Evolutionary conservation across 1,140 invertebrate genomes (phyloP), one percentile per base, ranked within the genome.

Genomic region (Leptoteleia sp.): DNA sequence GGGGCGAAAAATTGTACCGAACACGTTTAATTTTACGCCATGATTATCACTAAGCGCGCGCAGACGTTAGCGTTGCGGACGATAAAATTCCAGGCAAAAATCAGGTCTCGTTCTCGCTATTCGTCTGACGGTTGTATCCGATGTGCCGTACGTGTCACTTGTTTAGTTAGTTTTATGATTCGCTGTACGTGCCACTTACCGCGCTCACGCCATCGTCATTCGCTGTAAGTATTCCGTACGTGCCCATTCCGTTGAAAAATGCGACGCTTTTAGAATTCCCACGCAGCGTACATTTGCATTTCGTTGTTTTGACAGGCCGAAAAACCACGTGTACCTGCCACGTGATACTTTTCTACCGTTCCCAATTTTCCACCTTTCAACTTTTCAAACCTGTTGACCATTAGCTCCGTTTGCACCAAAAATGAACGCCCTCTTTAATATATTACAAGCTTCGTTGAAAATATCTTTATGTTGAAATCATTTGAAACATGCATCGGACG

Each of bases 131-230:
- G 43, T 54, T 71, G 31, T 72, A 35, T 65, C 22, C 72, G 61
- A 50, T 70, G 68, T 54, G 47, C 33, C 29, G 62, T 78, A 75
- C 75, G 75, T 81, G 79, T 50, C 48, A 54, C 65, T 65, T 81
- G 75, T 76, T 78, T 75, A 71, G 70, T 61, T 65, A 71, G 70
- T 75, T 78, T 59, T 78, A 71, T 45, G 70, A 75, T 76, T 81
- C 59, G 64, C 12, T 37, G 72, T 81, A 79, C 79, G 71, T 78
- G 71, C 76, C 71, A 61, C 64, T 76, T 76, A 50, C 59, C 50
- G 40, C 27, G 61, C 42, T 48, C 37, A 15, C 70, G 67, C 54
- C 62, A 64, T 52, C 70, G 59, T 62, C 62, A 80, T 80, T 76
- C 68, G 73, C 25, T 47, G 70, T 80, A 80, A 61, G 72, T 76